Percentiles rank a stretch among this genome's conserved stretches.
Conservation (phyloP, 2,797 vertebrate genomes). For the Pipistrellus pipistrellus region DNA sequence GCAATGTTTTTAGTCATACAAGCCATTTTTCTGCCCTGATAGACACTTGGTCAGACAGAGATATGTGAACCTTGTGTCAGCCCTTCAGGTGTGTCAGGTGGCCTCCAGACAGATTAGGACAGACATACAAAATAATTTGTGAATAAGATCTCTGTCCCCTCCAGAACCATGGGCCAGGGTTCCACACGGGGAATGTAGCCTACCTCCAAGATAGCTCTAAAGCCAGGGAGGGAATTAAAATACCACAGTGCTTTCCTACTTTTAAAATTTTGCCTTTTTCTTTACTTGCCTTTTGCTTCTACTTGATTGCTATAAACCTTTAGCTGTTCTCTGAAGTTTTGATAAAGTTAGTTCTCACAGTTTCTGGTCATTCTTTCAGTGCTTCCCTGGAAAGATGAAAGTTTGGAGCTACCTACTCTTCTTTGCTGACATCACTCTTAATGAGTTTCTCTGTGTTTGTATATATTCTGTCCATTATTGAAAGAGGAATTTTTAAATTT, state of each 20-base stretch:
- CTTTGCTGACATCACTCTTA: background rate
- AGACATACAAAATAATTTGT: background rate
- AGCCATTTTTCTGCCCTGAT: background rate
- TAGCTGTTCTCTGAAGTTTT: background rate
- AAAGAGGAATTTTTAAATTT: background rate
- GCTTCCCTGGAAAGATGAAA: background rate
- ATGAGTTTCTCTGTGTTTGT: background rate
- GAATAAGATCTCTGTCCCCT: background rate
- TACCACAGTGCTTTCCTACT: background rate
- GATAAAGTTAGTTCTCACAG: background rate
- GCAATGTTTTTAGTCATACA: background rate
- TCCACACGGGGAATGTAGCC: background rate
- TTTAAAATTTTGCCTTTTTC: background rate
- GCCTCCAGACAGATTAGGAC: background rate
- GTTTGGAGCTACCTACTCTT: background rate
- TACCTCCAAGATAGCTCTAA: background rate
- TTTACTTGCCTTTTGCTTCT: background rate
- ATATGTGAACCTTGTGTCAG: background rate
- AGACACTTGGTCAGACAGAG: background rate
- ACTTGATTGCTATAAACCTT: background rate
- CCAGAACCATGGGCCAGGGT: background rate
- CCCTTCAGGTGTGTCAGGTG: background rate
- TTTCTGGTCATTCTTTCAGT: background rate
- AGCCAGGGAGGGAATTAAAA: background rate
- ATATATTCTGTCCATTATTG: background rate